Base-by-base conservation (phyloP, 1,140 invertebrate species). In the Dendroctonus ponderosae region DNA sequence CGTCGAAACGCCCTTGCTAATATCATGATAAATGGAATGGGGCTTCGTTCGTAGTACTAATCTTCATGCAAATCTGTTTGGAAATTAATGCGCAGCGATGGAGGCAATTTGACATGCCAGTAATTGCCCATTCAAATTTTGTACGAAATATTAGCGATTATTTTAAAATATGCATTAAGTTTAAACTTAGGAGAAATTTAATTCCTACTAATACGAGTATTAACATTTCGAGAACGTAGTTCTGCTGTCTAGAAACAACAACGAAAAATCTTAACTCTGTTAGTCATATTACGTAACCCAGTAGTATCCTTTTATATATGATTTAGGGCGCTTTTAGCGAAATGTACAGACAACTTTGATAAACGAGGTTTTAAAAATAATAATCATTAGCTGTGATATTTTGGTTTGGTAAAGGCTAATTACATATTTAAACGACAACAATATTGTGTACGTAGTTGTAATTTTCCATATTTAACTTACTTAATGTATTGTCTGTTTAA, bases 11-110 rank as follows among this genome's bases (percentile, higher is more conserved):
- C 94, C 0, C 81, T 98, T 66, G 93, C 94, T 41, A 97, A 97
- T 79, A 97, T 97, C 67, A 96, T 97, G 93, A 94, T 95, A 73
- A 95, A 93, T 77, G 91, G 91, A 38, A 91, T 91, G 88, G 82
- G 78, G 46, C 70, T 79, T 38, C 66, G 81, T 62, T 78, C 79
- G 5, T 82, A 78, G 69, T 46, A 46, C 43, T 11, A 46, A 26
- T 26, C 26, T 26, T 26, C 26, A 26, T 26, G 26, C 26, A 26
- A 26, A 26, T 26, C 26, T 26, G 26, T 26, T 26, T 26, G 1
- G 26, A 26, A 26, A 26, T 26, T 26, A 26, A 26, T 26, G 26
- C 26, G 26, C 26, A 26, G 26, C 26, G 26, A 26, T 26, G 26
- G 26, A 26, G 26, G 26, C 26, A 26, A 26, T 26, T 26, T 26